A percentile compares a stretch with the other conserved stretches of the same genome.
Conservation (phyloP, 30 jellyfish, hydroid and myxozoan species). For the Pelagia noctiluca region DNA sequence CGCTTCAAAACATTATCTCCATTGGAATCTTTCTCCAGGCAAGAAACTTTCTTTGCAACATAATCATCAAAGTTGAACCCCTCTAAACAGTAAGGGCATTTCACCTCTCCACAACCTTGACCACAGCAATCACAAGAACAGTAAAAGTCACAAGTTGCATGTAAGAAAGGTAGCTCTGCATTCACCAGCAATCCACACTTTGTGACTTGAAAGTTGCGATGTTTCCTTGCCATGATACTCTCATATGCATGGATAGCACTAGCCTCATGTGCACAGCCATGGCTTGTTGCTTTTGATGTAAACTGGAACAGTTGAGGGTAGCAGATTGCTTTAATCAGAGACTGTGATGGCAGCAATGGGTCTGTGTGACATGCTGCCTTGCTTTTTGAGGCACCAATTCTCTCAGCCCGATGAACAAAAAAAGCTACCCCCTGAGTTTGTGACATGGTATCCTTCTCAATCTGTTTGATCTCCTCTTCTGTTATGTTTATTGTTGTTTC, state of each 20-base stretch:
- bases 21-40: slow-evolving; percentile 22
- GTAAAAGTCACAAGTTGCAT: slow-evolving; percentile 33
- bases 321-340: slow-evolving; percentile 60
- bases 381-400: slow-evolving; percentile 56
- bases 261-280: slow-evolving; percentile 56
- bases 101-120: slow-evolving; percentile 45
- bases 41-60: slow-evolving; percentile 20
- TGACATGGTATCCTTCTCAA: slow-evolving; percentile 45
- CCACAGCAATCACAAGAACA: slow-evolving; percentile 58
- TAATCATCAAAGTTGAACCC: slow-evolving; percentile 15
- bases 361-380: slow-evolving; percentile 60
- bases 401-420: slow-evolving; percentile 57
- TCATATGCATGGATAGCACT: slow-evolving; percentile 47
- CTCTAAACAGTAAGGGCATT: slow-evolving; percentile 60
- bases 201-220: slow-evolving; percentile 20
- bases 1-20: slow-evolving; percentile 9
- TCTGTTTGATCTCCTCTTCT: slow-evolving; percentile 49
- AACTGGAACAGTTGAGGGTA: slow-evolving; percentile 49
- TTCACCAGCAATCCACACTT: slow-evolving; percentile 37
- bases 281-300: slow-evolving; percentile 38
- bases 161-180: slow-evolving; percentile 35
- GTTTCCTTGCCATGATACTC: slow-evolving; percentile 31
- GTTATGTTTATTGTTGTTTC: slow-evolving; percentile 16
- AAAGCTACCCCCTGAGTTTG: slow-evolving; percentile 50
- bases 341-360: slow-evolving; percentile 70